phyloP scores from a whole-genome alignment of 2,113 vertebrate genomes.

The Pavo muticus region DNA sequence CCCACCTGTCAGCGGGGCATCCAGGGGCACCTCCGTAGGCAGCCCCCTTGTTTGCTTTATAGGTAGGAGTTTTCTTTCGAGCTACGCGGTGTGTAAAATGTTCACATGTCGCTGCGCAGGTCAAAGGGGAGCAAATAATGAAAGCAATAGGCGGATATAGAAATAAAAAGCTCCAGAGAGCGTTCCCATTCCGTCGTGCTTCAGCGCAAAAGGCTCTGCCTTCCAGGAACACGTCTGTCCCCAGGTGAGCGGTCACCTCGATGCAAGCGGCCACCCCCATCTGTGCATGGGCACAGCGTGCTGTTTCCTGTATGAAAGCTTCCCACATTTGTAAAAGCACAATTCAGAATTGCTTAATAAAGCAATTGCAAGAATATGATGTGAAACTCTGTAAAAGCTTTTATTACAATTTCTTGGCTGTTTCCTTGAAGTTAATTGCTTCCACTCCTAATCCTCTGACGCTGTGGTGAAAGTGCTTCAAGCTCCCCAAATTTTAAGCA shows the following conservation, averaged over 20 bases:
- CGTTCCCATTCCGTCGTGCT: background rate
- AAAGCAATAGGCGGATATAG: background rate
- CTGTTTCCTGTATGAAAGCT: background rate
- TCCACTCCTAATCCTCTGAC: background rate
- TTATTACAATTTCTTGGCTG: slow-evolving; percentile 16
- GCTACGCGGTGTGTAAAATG: background rate
- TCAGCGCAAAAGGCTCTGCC: background rate
- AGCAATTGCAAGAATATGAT: background rate
- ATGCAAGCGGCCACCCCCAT: background rate
- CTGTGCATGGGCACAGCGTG: background rate
- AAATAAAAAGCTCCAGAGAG: background rate
- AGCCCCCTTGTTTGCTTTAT: background rate
- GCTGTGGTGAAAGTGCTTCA: background rate
- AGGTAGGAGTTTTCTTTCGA: background rate
- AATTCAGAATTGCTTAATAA: background rate
- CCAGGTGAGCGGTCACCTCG: background rate
- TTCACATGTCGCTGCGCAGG: background rate
- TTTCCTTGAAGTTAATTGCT: slow-evolving; percentile 23
- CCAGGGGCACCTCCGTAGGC: slow-evolving; percentile 4
- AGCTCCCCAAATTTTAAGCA: background rate
- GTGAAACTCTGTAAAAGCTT: slow-evolving; percentile 31
- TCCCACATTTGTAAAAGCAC: background rate
- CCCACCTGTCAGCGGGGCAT: slow-evolving; percentile 17
- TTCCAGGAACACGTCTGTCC: background rate
- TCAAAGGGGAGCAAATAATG: background rate